Conservation (phyloP, 2,797 vertebrate species). For the Mycteria americana region DNA sequence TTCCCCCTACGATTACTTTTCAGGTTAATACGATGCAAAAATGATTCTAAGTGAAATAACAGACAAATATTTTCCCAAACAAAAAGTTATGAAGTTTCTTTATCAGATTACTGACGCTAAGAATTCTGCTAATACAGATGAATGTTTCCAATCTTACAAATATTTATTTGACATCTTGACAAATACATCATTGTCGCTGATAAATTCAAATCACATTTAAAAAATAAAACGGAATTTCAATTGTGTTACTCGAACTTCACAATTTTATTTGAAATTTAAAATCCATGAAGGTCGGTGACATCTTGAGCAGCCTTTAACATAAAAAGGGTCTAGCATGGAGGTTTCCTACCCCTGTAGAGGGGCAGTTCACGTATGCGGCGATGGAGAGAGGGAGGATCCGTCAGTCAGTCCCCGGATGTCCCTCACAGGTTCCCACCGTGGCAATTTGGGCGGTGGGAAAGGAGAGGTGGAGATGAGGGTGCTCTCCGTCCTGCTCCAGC, state of each 20-base stretch:
- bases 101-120: not conserved
- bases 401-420: fast-evolving
- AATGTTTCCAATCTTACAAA: not conserved
- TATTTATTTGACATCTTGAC: not conserved
- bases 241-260: not conserved
- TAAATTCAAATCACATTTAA: not conserved
- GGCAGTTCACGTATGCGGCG: not conserved
- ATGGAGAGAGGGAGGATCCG: too few relatives aligned
- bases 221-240: not conserved
- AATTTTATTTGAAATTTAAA: not conserved
- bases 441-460: not conserved
- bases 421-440: fast-evolving
- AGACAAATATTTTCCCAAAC: not conserved
- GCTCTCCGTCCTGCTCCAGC: not conserved
- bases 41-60: not conserved
- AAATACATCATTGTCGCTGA: not conserved
- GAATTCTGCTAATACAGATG: not conserved
- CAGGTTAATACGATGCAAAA: not conserved
- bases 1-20: not conserved
- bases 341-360: not conserved
- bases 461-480: not conserved
- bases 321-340: not conserved
- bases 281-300: not conserved
- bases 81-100: not conserved
- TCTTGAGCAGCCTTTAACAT: not conserved